These are phyloP conservation scores for Crotalus helleri DNA, from an alignment of 2,113 vertebrate species.

Conservation along the genomic window DNA sequence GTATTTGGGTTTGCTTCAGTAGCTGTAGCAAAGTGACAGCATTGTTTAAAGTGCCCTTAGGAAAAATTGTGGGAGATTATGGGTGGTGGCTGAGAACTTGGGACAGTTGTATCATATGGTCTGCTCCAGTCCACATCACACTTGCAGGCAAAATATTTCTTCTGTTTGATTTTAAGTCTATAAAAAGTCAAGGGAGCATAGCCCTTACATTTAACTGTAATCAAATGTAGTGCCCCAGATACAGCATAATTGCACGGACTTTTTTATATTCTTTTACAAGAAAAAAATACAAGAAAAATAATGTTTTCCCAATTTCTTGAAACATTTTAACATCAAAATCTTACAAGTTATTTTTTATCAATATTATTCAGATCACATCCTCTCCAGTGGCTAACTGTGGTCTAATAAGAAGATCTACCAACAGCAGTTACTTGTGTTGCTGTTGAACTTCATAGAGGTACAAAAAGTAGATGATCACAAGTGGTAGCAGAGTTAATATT, in stretches of 20 bases:
- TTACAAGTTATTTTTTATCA: neutral
- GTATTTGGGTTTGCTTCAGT: constrained; percentile 1
- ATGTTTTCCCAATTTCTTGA: neutral
- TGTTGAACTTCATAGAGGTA: neutral
- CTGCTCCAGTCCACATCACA: neutral
- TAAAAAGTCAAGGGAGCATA: neutral
- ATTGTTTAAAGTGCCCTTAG: constrained; percentile 8
- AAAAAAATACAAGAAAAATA: neutral
- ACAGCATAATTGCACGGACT: neutral
- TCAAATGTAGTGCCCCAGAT: neutral
- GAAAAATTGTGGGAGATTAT: neutral
- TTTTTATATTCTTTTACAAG: neutral
- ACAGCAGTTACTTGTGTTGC: neutral
- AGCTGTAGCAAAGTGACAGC: neutral
- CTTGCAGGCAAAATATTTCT: neutral
- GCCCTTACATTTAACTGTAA: neutral
- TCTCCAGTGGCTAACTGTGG: neutral
- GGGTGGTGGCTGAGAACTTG: neutral
- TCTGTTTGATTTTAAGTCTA: neutral
- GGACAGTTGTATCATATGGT: neutral
- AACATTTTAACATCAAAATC: neutral
- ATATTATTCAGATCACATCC: neutral
- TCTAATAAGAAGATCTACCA: neutral
- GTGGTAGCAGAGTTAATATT: neutral
- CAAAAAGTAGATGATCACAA: neutral